Conservation (phyloP, 2,888 invertebrate species). For the Tinea trinotella region DNA sequence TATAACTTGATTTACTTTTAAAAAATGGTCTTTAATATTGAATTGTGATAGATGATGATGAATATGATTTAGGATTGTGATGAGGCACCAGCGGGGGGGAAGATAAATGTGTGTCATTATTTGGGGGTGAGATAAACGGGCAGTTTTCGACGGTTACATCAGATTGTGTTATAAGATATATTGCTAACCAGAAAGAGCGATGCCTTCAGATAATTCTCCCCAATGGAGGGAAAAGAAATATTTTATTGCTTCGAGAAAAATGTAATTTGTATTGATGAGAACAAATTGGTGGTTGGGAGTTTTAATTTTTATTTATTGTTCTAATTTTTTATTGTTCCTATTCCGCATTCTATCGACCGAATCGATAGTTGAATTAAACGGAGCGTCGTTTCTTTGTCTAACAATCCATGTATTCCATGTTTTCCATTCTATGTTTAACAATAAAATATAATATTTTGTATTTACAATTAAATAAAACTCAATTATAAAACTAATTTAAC, state of each 20-base stretch:
- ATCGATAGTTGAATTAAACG: no score
- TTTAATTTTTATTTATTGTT: background rate
- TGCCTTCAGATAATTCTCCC: constrained; percentile 2
- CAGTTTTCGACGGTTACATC: constrained; percentile 49
- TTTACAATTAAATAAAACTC: no score
- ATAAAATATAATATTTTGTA: no score
- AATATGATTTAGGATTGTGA: constrained; percentile 43
- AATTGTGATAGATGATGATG: constrained; percentile 42
- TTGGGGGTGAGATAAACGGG: constrained; percentile 45
- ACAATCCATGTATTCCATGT: no score
- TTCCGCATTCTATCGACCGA: no score
- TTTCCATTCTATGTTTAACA: no score
- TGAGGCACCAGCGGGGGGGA: constrained; percentile 36
- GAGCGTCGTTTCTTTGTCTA: no score
- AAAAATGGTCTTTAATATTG: background rate
- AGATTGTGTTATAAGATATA: constrained; percentile 45
- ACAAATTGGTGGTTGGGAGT: background rate
- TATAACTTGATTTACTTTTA: background rate
- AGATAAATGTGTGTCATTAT: constrained; percentile 58
- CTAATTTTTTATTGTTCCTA: background rate
- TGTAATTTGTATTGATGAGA: background rate
- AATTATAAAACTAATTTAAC: no score
- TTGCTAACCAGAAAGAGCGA: constrained; percentile 2
- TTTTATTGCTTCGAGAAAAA: constrained; percentile 3
- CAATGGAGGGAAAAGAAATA: background rate